These are phyloP conservation scores for Corythaeola cristata DNA, from an alignment of 2,113 vertebrate genomes.

Conservation along the genomic window DNA sequence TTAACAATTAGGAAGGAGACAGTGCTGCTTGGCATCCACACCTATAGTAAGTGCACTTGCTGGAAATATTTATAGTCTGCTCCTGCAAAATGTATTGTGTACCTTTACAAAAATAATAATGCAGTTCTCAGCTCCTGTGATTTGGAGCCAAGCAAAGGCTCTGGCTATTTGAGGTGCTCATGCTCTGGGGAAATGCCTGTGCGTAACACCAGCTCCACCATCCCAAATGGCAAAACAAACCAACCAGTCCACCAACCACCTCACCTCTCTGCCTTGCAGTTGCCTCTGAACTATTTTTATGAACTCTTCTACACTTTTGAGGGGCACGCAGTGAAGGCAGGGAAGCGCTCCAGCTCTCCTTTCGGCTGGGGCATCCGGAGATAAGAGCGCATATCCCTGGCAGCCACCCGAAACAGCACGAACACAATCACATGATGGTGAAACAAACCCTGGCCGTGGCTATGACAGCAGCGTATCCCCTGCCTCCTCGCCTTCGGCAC, in stretches of 20 bases:
- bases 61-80: conserved; percentile 30
- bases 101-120: background rate
- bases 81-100: background rate
- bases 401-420: background rate
- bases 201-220: rapidly evolving
- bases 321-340: background rate
- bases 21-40: conserved; percentile 9
- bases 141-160: background rate
- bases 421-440: conserved; percentile 41
- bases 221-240: background rate
- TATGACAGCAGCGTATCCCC: background rate
- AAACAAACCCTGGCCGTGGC: background rate
- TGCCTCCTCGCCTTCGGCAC: background rate
- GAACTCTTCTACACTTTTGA: background rate
- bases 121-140: background rate
- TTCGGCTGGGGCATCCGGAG: background rate
- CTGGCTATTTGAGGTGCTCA: rapidly evolving
- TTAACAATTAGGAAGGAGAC: conserved; percentile 10
- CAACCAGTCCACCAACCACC: background rate
- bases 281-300: background rate
- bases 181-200: background rate
- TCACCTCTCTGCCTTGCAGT: background rate
- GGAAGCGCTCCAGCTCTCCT: background rate
- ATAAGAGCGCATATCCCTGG: conserved; percentile 46
- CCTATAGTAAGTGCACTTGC: background rate